phyloP scores from a whole-genome alignment of 1,140 invertebrate genomes.

The Lucilia cuprina region DNA sequence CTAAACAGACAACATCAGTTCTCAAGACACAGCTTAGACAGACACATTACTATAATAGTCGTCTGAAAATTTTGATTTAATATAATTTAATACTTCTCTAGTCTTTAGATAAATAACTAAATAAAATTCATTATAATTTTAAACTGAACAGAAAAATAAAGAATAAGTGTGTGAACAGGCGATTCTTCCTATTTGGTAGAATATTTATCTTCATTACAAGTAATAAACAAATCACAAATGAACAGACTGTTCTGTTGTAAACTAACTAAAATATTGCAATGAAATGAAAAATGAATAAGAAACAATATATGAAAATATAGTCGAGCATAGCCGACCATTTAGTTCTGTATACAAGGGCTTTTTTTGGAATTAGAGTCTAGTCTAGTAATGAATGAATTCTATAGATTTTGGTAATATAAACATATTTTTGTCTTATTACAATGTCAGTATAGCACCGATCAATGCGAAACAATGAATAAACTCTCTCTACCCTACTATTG shows the following conservation, averaged over 20 bases:
- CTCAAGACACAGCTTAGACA: not conserved
- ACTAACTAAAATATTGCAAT: not conserved
- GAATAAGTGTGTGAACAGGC: not conserved
- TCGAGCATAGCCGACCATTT: too few species aligned
- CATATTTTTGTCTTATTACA: too few species aligned
- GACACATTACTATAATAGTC: not conserved
- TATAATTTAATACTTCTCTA: not conserved
- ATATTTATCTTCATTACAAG: conserved; percentile 29
- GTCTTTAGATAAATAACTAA: not conserved
- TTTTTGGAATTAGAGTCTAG: too few species aligned
- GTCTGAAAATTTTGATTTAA: not conserved
- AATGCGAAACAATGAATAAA: too few species aligned
- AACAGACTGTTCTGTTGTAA: not conserved
- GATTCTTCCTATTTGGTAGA: conserved; percentile 20
- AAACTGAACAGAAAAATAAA: not conserved
- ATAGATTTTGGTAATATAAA: too few species aligned
- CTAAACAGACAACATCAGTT: not conserved
- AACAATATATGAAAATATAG: not conserved
- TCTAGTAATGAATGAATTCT: too few species aligned
- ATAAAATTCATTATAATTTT: not conserved
- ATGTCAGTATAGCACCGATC: too few species aligned
- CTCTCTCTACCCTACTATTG: too few species aligned
- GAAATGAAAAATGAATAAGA: not conserved
- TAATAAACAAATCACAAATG: conserved; percentile 34
- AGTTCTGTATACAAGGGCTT: too few species aligned